Percentiles rank a stretch among this genome's conserved stretches.
Conservation (phyloP, 2,888 invertebrate genomes). For the Sycophila texana region DNA sequence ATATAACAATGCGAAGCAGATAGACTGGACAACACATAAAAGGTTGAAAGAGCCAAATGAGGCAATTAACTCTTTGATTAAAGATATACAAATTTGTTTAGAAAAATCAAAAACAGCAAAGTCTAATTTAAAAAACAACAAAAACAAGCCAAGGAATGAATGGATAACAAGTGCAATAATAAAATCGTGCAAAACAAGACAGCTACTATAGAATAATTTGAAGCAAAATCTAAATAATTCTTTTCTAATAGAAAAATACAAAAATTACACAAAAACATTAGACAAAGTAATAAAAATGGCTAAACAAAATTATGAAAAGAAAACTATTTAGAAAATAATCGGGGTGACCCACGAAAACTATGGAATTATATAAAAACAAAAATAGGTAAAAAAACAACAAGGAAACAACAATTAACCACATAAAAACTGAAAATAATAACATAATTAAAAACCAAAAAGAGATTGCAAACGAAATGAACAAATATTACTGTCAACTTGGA, state of each 20-base stretch:
- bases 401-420: not conserved
- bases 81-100: constrained; percentile 9
- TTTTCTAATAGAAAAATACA: not conserved
- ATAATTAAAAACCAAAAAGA: not conserved
- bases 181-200: not conserved
- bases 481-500: not conserved
- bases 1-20: not conserved
- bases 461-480: not conserved
- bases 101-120: not conserved
- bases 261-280: no score
- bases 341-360: no score
- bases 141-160: not conserved
- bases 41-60: not conserved
- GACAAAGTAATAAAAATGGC: no score
- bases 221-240: no score
- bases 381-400: not conserved
- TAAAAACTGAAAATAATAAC: no score
- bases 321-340: no score
- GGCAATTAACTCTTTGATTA: not conserved
- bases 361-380: not conserved
- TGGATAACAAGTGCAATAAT: constrained; percentile 12
- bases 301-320: no score
- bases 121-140: no score
- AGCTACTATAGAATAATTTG: no score
- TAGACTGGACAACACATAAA: not conserved